Evolutionary conservation across 2,888 invertebrate genomes (phyloP).

Genomic region (Lasioglossum lativentre): DNA sequence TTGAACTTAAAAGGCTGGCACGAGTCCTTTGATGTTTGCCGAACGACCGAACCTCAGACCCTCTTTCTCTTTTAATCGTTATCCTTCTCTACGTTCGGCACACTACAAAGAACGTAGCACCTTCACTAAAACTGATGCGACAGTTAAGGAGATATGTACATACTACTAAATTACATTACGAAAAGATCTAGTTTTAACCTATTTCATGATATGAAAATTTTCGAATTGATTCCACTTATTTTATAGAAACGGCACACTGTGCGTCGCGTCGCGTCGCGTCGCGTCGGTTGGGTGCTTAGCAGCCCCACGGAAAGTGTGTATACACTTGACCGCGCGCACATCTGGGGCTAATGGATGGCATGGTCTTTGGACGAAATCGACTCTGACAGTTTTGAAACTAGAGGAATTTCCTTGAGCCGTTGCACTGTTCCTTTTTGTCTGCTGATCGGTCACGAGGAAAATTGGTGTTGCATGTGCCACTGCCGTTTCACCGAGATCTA

Average conservation of each 20-base stretch:
- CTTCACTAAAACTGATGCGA: no score
- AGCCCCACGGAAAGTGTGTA: not conserved
- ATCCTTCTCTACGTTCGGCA: no score
- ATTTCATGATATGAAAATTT: no score
- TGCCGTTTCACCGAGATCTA: conserved; percentile 8
- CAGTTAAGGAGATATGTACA: no score
- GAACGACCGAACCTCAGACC: no score
- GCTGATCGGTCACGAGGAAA: not conserved
- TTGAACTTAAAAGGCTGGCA: no score
- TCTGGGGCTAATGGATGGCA: conserved; percentile 34
- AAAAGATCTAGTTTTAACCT: no score
- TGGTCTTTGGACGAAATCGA: not conserved
- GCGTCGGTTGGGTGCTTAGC: conserved; percentile 17
- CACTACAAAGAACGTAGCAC: no score
- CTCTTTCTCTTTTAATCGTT: no score
- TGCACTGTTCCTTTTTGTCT: not conserved
- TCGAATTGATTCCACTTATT: not conserved
- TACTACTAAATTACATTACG: not conserved
- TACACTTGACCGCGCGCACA: conserved; percentile 15
- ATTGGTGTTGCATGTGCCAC: not conserved
- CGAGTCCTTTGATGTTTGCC: no score
- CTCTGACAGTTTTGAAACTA: conserved; percentile 34
- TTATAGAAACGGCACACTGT: conserved; percentile 12
- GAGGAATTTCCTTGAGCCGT: conserved; percentile 7
- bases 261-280: no score